Conservation (phyloP, 2,797 vertebrate species). For the Onychomys leucogaster region DNA sequence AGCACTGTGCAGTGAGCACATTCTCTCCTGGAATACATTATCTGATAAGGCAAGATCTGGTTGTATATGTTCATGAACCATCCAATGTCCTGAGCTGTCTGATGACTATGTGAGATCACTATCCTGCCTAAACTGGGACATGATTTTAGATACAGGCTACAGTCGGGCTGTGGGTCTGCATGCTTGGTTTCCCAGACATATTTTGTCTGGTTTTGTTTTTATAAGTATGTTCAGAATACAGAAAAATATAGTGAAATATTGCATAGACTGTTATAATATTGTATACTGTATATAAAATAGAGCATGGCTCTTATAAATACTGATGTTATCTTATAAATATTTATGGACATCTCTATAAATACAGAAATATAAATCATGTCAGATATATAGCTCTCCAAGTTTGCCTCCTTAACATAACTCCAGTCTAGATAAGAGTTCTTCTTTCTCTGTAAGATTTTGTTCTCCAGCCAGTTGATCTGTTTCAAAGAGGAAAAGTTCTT, state of each 20-base stretch:
- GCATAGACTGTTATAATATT: background rate
- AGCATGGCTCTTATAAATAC: background rate
- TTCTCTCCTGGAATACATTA: background rate
- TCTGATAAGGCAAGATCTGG: background rate
- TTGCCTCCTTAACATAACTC: background rate
- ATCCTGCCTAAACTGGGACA: background rate
- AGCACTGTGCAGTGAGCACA: background rate
- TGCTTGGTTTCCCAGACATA: background rate
- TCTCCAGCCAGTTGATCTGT: background rate
- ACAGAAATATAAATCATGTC: background rate
- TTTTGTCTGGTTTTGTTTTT: slow-evolving; percentile 54
- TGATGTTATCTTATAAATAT: background rate
- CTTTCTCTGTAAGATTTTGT: background rate
- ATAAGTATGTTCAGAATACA: background rate
- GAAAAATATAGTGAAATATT: background rate
- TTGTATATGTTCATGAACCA: background rate
- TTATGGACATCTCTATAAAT: background rate
- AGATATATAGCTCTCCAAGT: background rate
- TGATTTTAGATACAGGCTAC: background rate
- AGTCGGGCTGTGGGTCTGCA: background rate
- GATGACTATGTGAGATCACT: background rate
- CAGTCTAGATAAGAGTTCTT: background rate
- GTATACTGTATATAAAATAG: background rate
- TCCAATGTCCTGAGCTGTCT: background rate
- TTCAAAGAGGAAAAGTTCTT: background rate